These are phyloP conservation scores for Lithobates pipiens DNA, from an alignment of 2,797 vertebrate species.

Conservation along the genomic window DNA sequence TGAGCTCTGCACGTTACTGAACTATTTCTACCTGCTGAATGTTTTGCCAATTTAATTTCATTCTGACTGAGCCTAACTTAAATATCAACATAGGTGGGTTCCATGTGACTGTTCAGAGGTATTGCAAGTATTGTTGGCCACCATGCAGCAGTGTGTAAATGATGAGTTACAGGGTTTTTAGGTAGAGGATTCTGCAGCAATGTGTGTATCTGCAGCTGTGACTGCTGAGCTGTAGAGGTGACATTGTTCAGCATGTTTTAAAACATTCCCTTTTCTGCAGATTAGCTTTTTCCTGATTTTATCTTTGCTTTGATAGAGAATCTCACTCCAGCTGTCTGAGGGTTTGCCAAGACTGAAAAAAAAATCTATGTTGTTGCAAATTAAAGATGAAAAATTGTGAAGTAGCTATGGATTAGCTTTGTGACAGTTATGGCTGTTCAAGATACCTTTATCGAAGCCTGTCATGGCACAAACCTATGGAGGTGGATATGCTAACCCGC, in stretches of 20 bases:
- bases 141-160: constrained; percentile 10
- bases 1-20: neutral
- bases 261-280: constrained; percentile 17
- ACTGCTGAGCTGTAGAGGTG: constrained; percentile 33
- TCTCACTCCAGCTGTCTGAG: constrained; percentile 32
- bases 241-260: constrained; percentile 11
- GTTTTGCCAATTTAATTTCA: neutral
- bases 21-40: neutral
- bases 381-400: neutral
- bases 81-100: neutral
- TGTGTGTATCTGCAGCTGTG: neutral
- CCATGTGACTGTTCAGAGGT: constrained; percentile 1
- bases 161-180: constrained; percentile 10
- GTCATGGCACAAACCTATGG: neutral
- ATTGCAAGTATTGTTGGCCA: constrained; percentile 27
- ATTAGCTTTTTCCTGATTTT: constrained; percentile 13
- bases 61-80: neutral
- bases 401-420: neutral
- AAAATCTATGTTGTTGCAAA: neutral
- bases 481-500: too few species aligned
- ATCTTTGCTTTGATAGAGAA: constrained; percentile 38
- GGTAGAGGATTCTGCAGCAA: constrained; percentile 29
- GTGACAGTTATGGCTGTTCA: too few species aligned
- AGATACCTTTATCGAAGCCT: neutral
- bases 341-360: constrained; percentile 3